phyloP scores from a whole-genome alignment of 2,888 invertebrate genomes.

The Gryllus longicercus region DNA sequence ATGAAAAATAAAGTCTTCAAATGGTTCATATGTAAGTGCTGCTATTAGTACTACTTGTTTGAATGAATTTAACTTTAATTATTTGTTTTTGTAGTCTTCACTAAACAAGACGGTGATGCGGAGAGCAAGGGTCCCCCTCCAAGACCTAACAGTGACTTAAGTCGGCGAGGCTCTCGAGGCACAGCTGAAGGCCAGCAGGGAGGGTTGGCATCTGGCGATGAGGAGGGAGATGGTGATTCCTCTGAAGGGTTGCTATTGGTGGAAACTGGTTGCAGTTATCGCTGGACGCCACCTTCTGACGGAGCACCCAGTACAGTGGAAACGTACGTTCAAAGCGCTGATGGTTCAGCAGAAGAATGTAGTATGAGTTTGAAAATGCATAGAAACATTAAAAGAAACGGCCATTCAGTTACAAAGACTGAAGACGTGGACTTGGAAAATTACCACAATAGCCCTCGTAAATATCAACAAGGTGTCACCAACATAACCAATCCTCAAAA shows the following conservation, averaged over 20 bases:
- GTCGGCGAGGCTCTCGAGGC: slow-evolving; percentile 46
- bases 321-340: slow-evolving; percentile 43
- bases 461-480: too few relatives aligned
- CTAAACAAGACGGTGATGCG: slow-evolving; percentile 62
- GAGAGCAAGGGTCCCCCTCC: slow-evolving; percentile 58
- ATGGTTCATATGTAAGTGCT: too few relatives aligned
- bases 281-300: slow-evolving; percentile 31
- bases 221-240: slow-evolving; percentile 34
- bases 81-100: slow-evolving; percentile 50
- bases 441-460: slow-evolving; percentile 52
- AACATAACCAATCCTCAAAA: too few relatives aligned
- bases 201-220: slow-evolving; percentile 4
- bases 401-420: slow-evolving; percentile 28
- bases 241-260: slow-evolving; percentile 37
- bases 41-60: neutral
- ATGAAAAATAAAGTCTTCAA: too few relatives aligned
- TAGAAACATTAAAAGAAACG: neutral
- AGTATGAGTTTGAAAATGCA: slow-evolving; percentile 9
- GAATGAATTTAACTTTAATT: neutral
- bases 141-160: slow-evolving; percentile 28
- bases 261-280: slow-evolving; percentile 20
- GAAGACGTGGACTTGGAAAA: slow-evolving; percentile 50
- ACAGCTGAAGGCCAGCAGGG: slow-evolving; percentile 42
- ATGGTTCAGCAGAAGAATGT: slow-evolving; percentile 32
- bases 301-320: slow-evolving; percentile 42